These are phyloP conservation scores for Drosophila punjabiensis DNA, from an alignment of 1,140 invertebrate species.

Conservation along the genomic window DNA sequence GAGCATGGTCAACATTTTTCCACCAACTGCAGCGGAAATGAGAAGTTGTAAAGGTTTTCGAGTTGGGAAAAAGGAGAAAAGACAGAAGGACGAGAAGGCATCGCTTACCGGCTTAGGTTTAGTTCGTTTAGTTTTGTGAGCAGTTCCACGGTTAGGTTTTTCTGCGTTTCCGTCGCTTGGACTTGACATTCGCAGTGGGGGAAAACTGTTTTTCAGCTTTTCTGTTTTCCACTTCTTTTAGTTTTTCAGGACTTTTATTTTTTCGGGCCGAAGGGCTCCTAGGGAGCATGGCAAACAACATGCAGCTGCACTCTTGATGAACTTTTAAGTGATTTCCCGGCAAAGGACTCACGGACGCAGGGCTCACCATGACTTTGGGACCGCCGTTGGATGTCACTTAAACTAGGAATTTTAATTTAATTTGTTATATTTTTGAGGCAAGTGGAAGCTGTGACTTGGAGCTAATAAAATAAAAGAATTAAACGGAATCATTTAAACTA, in stretches of 20 bases:
- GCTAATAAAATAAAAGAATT: background rate
- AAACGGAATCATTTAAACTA: too few relatives aligned
- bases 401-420: constrained; percentile 21
- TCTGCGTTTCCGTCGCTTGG: constrained; percentile 21
- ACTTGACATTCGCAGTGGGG: constrained; percentile 45
- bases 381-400: constrained; percentile 9
- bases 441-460: background rate
- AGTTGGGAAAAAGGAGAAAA: constrained; percentile 5
- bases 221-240: constrained; percentile 21
- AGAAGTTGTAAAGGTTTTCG: constrained; percentile 4
- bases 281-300: constrained; percentile 23
- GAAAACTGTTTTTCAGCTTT: constrained; percentile 41
- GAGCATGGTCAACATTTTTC: constrained; percentile 21
- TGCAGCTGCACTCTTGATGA: constrained; percentile 63
- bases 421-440: background rate
- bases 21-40: constrained; percentile 7
- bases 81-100: background rate
- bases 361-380: constrained; percentile 1
- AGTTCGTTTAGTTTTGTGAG: constrained; percentile 32
- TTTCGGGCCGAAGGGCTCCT: constrained; percentile 40
- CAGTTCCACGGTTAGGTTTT: constrained; percentile 17
- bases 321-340: constrained; percentile 75
- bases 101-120: constrained; percentile 44
- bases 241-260: constrained; percentile 23
- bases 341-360: constrained; percentile 31